These are phyloP conservation scores for Pyralis farinalis DNA, from an alignment of 2,888 invertebrate species.

Conservation along the genomic window DNA sequence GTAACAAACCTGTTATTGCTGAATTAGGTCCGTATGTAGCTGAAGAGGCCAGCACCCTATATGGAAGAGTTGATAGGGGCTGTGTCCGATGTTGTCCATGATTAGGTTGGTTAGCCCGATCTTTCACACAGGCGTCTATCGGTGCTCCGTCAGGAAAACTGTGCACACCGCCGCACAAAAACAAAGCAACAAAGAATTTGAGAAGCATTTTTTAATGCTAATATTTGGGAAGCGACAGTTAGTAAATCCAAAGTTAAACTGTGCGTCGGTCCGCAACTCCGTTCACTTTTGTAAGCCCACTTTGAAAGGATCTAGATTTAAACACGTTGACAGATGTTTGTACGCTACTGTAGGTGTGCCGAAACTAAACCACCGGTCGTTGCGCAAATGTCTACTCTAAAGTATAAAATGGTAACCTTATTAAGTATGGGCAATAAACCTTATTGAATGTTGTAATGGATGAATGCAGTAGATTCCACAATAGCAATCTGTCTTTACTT, in stretches of 20 bases:
- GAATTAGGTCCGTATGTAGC: constrained; percentile 85
- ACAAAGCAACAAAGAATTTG: constrained; percentile 45
- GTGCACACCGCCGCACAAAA: constrained; percentile 53
- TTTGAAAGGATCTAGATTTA: constrained; percentile 70
- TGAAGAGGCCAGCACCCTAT: constrained; percentile 84
- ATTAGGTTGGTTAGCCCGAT: constrained; percentile 87
- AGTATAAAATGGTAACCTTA: constrained; percentile 1
- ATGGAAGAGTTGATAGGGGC: constrained; percentile 83
- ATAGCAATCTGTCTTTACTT: too few relatives aligned
- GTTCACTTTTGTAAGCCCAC: constrained; percentile 67
- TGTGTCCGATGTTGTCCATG: constrained; percentile 88
- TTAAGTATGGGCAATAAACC: constrained; percentile 1
- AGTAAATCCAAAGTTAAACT: constrained; percentile 50
- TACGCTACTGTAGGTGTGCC: constrained; percentile 38
- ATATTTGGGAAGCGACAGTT: constrained; percentile 29
- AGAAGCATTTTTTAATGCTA: constrained; percentile 54
- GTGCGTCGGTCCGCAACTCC: constrained; percentile 46
- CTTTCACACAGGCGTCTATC: constrained; percentile 89
- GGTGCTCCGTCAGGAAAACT: constrained; percentile 91
- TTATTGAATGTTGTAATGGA: too few relatives aligned
- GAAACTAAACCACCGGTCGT: constrained; percentile 33
- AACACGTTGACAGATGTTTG: constrained; percentile 51
- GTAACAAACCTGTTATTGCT: constrained; percentile 83
- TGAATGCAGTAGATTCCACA: too few relatives aligned
- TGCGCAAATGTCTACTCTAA: constrained; percentile 35